Conservation (phyloP, 2,113 vertebrate species). For the Sclerurus mexicanus region DNA sequence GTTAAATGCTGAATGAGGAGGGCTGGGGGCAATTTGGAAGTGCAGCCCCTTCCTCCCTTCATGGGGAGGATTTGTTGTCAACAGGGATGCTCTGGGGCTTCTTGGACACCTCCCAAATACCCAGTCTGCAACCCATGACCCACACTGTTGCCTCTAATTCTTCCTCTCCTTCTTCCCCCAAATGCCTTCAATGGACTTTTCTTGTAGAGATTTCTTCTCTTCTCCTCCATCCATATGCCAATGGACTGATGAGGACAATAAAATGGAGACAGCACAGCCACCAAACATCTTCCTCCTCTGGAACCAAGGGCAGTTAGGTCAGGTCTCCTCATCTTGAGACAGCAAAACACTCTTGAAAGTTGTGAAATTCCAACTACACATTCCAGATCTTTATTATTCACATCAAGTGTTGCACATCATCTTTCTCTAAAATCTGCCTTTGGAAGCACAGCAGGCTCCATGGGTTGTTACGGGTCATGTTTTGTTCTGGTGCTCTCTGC, state of each 20-base stretch:
- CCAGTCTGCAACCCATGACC: background rate
- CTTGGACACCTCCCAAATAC: background rate
- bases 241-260: background rate
- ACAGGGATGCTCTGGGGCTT: background rate
- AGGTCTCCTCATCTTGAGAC: background rate
- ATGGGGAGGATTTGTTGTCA: background rate
- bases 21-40: too few relatives aligned
- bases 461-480: fast-evolving
- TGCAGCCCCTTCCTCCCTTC: background rate
- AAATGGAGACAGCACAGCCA: background rate
- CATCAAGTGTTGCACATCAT: background rate
- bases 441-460: background rate
- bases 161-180: background rate
- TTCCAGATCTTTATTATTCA: background rate
- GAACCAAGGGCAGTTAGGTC: fast-evolving
- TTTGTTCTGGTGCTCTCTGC: background rate
- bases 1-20: background rate
- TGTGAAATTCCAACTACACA: background rate
- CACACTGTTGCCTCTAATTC: background rate
- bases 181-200: background rate
- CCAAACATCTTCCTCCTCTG: background rate
- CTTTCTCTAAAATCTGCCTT: background rate
- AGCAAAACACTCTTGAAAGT: fast-evolving
- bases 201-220: background rate
- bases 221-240: background rate